Evolutionary conservation across 2,888 invertebrate genomes (phyloP).

Genomic region (Cryptocephalus moraei): DNA sequence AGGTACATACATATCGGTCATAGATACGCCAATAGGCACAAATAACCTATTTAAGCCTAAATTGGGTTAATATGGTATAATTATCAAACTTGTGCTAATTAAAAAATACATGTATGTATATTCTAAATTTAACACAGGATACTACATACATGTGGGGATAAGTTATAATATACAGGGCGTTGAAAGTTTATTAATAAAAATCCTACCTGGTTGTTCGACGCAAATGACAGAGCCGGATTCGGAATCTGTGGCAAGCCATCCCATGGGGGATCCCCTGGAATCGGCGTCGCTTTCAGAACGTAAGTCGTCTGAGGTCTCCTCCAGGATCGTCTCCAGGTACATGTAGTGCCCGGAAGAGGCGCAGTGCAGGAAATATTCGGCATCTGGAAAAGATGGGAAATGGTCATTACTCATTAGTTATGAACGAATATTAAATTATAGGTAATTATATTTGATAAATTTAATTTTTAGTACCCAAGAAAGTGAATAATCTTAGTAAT

Average conservation of each 20-base stretch:
- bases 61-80: too few relatives aligned
- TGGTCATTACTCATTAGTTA: neutral
- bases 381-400: conserved; percentile 32
- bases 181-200: conserved; percentile 4
- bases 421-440: too few relatives aligned
- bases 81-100: too few relatives aligned
- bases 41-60: too few relatives aligned
- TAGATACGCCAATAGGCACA: too few relatives aligned
- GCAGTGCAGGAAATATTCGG: conserved; percentile 36
- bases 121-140: too few relatives aligned
- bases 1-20: too few relatives aligned
- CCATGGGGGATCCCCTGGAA: conserved; percentile 32
- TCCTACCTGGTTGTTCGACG: conserved; percentile 42
- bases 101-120: too few relatives aligned
- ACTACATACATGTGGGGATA: neutral
- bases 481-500: too few relatives aligned
- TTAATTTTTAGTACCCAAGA: too few relatives aligned
- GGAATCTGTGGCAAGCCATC: conserved; percentile 54
- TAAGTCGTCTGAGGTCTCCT: conserved; percentile 80
- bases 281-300: conserved; percentile 57
- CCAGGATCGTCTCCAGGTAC: conserved; percentile 77
- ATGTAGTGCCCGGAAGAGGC: conserved; percentile 43
- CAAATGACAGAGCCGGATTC: conserved; percentile 76
- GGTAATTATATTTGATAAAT: too few relatives aligned
- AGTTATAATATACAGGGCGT: too few relatives aligned